These are phyloP conservation scores for Lacanobia wlatinum DNA, from an alignment of 2,888 invertebrate genomes.

Conservation along the genomic window DNA sequence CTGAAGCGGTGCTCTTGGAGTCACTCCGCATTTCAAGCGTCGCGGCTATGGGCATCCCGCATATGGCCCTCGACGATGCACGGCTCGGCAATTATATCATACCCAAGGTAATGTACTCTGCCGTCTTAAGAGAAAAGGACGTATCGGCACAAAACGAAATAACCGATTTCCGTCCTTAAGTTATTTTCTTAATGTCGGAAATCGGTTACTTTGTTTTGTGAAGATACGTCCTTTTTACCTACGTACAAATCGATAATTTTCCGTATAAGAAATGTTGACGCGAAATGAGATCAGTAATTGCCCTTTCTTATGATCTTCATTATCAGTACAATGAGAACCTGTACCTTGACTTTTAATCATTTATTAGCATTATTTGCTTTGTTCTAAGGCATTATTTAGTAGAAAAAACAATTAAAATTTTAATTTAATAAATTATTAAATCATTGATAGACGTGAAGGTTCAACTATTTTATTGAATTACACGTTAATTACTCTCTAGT, in stretches of 20 bases:
- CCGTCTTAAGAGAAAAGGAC: too few species aligned
- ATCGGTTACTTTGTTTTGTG: too few species aligned
- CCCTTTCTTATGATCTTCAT: background rate
- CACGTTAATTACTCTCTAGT: background rate
- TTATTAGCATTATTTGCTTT: background rate
- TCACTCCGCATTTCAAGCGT: slow-evolving; percentile 94
- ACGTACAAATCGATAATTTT: background rate
- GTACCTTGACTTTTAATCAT: slow-evolving; percentile 2
- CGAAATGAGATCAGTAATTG: background rate
- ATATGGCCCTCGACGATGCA: slow-evolving; percentile 93
- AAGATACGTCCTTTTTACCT: too few species aligned
- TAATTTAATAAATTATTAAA: background rate
- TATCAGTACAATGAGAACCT: background rate
- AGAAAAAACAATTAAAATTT: background rate
- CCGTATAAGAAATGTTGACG: background rate
- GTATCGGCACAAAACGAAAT: too few species aligned
- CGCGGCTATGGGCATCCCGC: slow-evolving; percentile 94
- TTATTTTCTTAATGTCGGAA: too few species aligned
- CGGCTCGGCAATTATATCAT: slow-evolving; percentile 93
- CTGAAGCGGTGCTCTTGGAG: slow-evolving; percentile 94
- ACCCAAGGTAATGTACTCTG: slow-evolving; percentile 92
- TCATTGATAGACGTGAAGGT: background rate
- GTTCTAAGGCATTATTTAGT: background rate
- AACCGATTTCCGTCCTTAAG: too few species aligned
- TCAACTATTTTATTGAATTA: background rate